Base-by-base conservation (phyloP, 1,140 invertebrate species). In the Cylas formicarius region DNA sequence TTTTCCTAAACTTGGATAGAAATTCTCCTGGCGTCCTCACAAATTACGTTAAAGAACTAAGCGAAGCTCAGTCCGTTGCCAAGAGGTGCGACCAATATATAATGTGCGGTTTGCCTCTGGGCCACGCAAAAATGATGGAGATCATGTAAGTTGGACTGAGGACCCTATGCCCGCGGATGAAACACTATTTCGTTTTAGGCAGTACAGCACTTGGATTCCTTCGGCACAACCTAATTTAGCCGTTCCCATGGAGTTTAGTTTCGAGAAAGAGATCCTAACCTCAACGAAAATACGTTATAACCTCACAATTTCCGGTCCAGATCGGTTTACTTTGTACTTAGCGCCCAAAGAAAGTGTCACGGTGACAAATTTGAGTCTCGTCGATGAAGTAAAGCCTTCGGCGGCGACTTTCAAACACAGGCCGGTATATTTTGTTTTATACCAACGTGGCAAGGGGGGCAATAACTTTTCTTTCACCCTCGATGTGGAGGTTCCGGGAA, bases 61-160 rank as follows among this genome's bases (percentile, higher is more conserved):
- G 36, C n/a, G 55, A 58, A 28, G 61, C 63, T 6, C 48, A 54
- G 31, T 37, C 44, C 11, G 39, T 68, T n/a, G 53, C 52, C 13
- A 34, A 64, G 13, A 72, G 73, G 59, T 68, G 69, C 46, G 59
- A 68, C 21, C 55, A 63, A 39, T 66, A 69, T 40, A 29, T 67
- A n/a, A 63, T 66, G 31, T 80, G 75, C 61, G 77, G 76, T 6
- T 52, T 76, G 38, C 76, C 77, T 10, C 67, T 73, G 49, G 66
- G 66, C 38, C 72, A 70, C 38, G 67, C 72, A 14, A 50, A 70
- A 34, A 61, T 72, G 46, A 58, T 69, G 13, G 49, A 67, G 28
- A 50, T 72, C 23, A 59, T 66, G 71, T 73, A 64, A 61, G 50
- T 48, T 21, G 18, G 13, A 22, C 9, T 38, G 18, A 14, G 26